Percentiles rank a stretch among this genome's conserved stretches.
These are phyloP conservation scores for Colletes latitarsis DNA, from an alignment of 1,140 invertebrate genomes.

Conservation along the genomic window DNA sequence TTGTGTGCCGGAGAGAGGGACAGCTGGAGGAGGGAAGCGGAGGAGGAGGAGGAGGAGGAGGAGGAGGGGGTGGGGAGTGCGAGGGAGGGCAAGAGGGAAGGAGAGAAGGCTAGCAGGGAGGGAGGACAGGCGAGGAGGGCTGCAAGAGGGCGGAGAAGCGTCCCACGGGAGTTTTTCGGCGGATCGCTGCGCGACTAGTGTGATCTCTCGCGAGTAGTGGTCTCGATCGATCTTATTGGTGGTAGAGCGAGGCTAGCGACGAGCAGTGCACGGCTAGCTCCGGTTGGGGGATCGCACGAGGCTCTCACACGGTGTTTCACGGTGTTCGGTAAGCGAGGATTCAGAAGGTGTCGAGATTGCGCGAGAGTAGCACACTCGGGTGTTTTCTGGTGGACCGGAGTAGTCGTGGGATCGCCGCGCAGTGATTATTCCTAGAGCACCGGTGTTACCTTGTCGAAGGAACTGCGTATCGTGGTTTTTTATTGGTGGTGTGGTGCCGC, in stretches of 20 bases:
- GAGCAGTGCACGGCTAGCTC: constrained; percentile 45
- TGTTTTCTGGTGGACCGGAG: not conserved
- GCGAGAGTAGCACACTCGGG: constrained; percentile 11
- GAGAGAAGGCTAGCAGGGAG: constrained; percentile 35
- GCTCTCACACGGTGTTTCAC: not conserved
- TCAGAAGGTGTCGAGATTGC: constrained; percentile 34
- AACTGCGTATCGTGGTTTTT: not conserved
- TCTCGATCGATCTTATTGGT: constrained; percentile 63
- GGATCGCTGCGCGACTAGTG: constrained; percentile 72
- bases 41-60: constrained; percentile 19
- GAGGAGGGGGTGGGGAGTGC: constrained; percentile 45
- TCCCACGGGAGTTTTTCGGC: constrained; percentile 68
- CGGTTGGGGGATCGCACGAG: constrained; percentile 37
- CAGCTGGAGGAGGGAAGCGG: constrained; percentile 23
- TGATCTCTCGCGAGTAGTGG: constrained; percentile 62
- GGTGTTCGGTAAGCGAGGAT: constrained; percentile 14
- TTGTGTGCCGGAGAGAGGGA: constrained; percentile 45
- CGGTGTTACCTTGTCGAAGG: not conserved
- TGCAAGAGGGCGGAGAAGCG: constrained; percentile 65
- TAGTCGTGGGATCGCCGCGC: not conserved
- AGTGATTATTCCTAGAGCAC: not conserved
- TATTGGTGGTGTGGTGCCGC: not conserved
- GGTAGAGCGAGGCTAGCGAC: constrained; percentile 26
- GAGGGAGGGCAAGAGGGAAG: constrained; percentile 43
- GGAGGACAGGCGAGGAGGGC: constrained; percentile 58